These are phyloP conservation scores for Scomber scombrus DNA, from an alignment of 2,113 vertebrate species.

Conservation along the genomic window DNA sequence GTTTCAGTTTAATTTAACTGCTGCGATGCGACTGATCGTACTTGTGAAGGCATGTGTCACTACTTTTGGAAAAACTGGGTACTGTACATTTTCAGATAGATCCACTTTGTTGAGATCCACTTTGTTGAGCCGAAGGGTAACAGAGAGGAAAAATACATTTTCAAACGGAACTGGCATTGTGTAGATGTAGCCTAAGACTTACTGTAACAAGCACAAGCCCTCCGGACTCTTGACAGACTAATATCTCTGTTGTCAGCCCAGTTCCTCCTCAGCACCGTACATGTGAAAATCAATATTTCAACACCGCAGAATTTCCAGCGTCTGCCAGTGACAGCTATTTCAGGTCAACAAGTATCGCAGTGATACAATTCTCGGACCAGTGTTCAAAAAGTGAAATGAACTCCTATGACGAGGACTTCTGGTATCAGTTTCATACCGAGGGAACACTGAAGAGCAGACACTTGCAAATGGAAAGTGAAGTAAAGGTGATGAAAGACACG, in stretches of 20 bases:
- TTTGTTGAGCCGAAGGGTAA: neutral
- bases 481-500: neutral
- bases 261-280: conserved; percentile 19
- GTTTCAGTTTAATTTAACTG: neutral
- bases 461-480: neutral
- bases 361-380: no score
- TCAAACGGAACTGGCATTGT: neutral
- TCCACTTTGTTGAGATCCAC: neutral
- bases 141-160: no score
- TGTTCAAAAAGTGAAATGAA: neutral
- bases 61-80: neutral
- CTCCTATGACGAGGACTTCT: neutral
- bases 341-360: neutral
- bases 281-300: conserved; percentile 53
- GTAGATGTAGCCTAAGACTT: neutral
- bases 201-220: neutral
- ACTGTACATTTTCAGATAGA: neutral
- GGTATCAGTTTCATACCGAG: neutral
- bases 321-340: conserved; percentile 15
- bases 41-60: neutral
- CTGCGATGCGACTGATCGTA: neutral
- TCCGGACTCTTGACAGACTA: neutral
- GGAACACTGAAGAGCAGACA: no score
- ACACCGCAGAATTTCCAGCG: conserved; percentile 42
- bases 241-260: neutral